Base-by-base conservation (phyloP, 2,888 invertebrate species). In the Melolontha melolontha region DNA sequence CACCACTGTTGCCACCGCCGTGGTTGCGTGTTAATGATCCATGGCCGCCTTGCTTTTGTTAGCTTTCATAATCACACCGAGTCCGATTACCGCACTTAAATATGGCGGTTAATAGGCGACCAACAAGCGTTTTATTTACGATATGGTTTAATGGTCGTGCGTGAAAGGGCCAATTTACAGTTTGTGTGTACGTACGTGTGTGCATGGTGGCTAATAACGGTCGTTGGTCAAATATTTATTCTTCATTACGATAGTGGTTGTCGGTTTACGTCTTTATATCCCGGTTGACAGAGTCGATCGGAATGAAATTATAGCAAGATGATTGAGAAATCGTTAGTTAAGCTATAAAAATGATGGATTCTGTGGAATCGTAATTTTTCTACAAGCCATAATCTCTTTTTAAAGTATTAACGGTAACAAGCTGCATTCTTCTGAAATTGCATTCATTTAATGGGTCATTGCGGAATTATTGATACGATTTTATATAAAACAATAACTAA, bases 11-110 rank as follows among this genome's bases (percentile, higher is more conserved):
- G 68, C 68, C 66, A 66, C 54, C 63, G 64, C 63, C 41, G 72
- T 70, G 72, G 73, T 73, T 72, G 73, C 73, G 73, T 73, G 73
- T 70, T 73, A 67, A 70, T 71, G 71, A 71, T 71, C 71, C 69
- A 70, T 70, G 72, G 67, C 71, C 69, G 69, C 70, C 67, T 68
- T 67, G 71, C 70, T 71, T 70, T 73, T 73, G 71, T 73, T 73
- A 66, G 73, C 70, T 66, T 66, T 71, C 72, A 71, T 70, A 73
- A 73, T 72, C 71, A 72, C 71, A 57, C 65, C 59, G 51, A 64
- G 59, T 65, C 69, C 65, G 69, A 69, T 69, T 70, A 70, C 63
- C 67, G 64, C 67, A 67, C 67, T 70, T 70, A 70, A 70, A 70
- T 70, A 70, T 70, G 70, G 67, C 70, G 67, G 64, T 70, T 70